phyloP scores from a whole-genome alignment of 1,140 invertebrate species.

The Holcopasites calliopsidis region DNA sequence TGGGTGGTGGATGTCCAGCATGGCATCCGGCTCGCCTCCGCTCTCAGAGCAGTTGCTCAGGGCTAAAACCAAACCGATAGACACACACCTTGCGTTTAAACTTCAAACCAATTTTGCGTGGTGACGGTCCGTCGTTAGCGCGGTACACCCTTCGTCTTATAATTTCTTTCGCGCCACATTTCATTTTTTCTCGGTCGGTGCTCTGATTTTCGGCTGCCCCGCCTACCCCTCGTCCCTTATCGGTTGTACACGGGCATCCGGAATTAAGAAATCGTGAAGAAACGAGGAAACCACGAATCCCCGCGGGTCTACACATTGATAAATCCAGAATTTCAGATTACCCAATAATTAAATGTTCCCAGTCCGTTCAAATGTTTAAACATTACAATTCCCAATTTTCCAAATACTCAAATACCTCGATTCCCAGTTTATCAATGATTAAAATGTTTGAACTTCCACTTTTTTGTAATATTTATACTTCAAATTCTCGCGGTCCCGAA shows the following conservation, averaged over 20 bases:
- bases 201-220: conserved; percentile 56
- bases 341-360: background rate
- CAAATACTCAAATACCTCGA: background rate
- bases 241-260: background rate
- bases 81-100: conserved; percentile 80
- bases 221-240: conserved; percentile 36
- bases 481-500: background rate
- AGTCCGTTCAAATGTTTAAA: background rate
- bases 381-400: too few species aligned
- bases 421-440: background rate
- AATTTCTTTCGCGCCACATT: conserved; percentile 47
- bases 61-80: conserved; percentile 81
- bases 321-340: too few species aligned
- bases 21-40: conserved; percentile 77
- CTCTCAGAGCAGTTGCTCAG: conserved; percentile 80
- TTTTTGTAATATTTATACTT: background rate
- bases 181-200: conserved; percentile 14
- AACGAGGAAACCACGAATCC: too few species aligned
- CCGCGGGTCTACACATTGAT: too few species aligned
- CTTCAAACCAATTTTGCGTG: conserved; percentile 71
- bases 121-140: conserved; percentile 58
- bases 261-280: too few species aligned
- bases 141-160: conserved; percentile 45
- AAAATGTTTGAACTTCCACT: fast-evolving
- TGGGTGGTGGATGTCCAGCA: conserved; percentile 79